Percentiles rank a stretch among this genome's conserved stretches.
Evolutionary conservation across 2,113 vertebrate species (phyloP).

Genomic region (Bubo bubo): DNA sequence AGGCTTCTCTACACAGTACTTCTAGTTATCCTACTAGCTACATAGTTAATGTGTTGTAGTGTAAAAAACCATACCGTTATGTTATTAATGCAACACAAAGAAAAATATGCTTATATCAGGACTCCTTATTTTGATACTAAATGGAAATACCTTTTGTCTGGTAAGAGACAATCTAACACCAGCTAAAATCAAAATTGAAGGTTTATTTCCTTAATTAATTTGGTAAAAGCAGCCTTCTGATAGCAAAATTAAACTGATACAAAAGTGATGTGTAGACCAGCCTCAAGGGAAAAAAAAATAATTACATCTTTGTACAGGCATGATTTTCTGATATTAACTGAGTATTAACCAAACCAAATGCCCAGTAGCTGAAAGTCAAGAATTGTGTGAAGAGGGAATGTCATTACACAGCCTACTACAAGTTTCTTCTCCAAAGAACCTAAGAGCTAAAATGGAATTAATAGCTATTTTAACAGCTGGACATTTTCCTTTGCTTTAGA

Average conservation of each 20-base stretch:
- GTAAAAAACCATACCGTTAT: fast-evolving
- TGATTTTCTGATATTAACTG: background rate
- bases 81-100: background rate
- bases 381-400: background rate
- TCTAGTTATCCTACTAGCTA: background rate
- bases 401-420: background rate
- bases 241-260: background rate
- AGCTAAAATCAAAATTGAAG: background rate
- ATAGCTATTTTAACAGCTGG: background rate
- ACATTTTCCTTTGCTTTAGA: background rate
- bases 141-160: background rate
- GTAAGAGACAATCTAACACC: background rate
- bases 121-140: background rate
- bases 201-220: conserved; percentile 5
- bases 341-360: background rate
- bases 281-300: background rate
- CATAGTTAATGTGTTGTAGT: background rate
- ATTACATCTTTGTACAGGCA: background rate
- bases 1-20: background rate
- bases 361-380: background rate
- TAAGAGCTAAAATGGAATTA: background rate
- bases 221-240: background rate
- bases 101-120: background rate
- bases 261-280: background rate
- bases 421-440: background rate